Base-by-base conservation (phyloP, 2,888 invertebrate genomes). In the Stenodera caucasica region DNA sequence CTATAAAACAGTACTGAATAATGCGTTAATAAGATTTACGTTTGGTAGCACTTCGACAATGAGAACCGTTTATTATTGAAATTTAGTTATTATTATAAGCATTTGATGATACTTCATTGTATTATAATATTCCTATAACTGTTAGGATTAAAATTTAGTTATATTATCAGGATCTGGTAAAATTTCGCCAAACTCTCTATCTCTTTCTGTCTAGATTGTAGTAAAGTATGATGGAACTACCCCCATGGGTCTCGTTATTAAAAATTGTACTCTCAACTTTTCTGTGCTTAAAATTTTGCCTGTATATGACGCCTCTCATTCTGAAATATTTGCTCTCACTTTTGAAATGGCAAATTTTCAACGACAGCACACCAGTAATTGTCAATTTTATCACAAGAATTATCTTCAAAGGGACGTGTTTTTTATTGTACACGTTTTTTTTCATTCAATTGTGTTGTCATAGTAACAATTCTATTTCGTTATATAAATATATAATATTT, bases 241-340 rank as follows among this genome's bases (percentile, higher is more conserved):
- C 71, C 76, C 72, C 76, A 63, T 65, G 75, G 72, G 77, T 60
- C 73, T 75, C 76, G 76, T 77, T 77, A 77, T 76, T 77, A 77
- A 77, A 77, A 77, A 76, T 73, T 75, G 77, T 75, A 72, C 72
- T 70, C 70, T 40, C 70, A 75, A 75, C 73, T 72, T 73, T 73
- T 69, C 72, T 72, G 73, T 74, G 75, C 73, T 75, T 76, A 75
- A 76, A 75, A 75, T 74, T n/a, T 72, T 74, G 70, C 73, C 73
- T 73, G 75, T 69, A 67, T 70, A 68, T 74, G 73, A 73, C 69
- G 67, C 67, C 63, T 58, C 50, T 49, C 57, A 35, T 21, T 50
- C 58, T 68, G 59, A 67, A 67, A 71, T 70, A 70, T 72, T 67
- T 68, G 65, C 63, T 53, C 61, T 60, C 63, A 61, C 66, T 61